Base-by-base conservation (phyloP, 2,797 vertebrate genomes). In the Mergus octosetaceus region DNA sequence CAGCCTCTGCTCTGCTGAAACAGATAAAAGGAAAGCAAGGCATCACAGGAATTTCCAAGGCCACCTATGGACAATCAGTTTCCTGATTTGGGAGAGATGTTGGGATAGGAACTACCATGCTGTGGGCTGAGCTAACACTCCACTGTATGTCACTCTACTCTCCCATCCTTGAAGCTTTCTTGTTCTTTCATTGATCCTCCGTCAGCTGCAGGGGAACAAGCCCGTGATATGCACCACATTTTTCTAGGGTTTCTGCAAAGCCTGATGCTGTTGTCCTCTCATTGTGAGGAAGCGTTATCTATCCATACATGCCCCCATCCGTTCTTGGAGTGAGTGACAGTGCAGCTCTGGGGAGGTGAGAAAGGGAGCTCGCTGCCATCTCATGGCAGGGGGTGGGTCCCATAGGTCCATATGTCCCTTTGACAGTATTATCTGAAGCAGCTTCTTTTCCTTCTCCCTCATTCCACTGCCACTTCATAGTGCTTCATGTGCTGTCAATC, bases 241-340 rank as follows among this genome's bases (percentile, higher is more conserved):
- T 53, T 76, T 43, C 30, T 45, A 80, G 38, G 60, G 57, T 53
- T 82, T 88, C 51, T 76, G 18, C 41, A 41, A 13, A 38, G 53
- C 34, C 34, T 62, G 13, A 38, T 6, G 5, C 22, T 1, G 2
- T 17, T 87, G 34, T 36, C 6, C 8, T 4, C 3, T 76, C 4
- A 4, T 51, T 24, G 2, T 57, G 18, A 5, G 27, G 14, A 47
- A 39, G 7, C 2, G 0, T 39, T 72, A 2, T 24, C 13, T 61
- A 28, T 19, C 22, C 32, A 34, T 65, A 2, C 10, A 8, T 77
- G 36, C 39, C 25, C 13, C 36, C 27, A 6, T 2, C 7, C 2
- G 13, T n/a, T 28, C 8, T 61, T 4, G 15, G 0, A 1, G 9
- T 6, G 5, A 9, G 19, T 19, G 43, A 7, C 43, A 32, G 6